Conservation (phyloP, 2,113 vertebrate species). For the Pygathrix nemaeus region DNA sequence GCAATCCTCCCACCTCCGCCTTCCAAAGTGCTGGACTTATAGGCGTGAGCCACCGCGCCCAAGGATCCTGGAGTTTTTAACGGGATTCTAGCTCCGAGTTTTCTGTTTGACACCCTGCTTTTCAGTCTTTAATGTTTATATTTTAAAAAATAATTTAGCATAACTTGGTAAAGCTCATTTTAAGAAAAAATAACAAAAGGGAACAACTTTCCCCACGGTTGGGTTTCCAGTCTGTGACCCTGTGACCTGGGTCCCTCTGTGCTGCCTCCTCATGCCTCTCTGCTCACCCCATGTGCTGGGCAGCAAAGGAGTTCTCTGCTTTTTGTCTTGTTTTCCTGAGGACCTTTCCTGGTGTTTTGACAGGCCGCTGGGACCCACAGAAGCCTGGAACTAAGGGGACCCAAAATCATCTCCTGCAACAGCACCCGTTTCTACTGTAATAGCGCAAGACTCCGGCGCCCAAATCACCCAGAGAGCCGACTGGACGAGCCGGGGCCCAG, state of each 20-base stretch:
- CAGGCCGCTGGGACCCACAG: background rate
- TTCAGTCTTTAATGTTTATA: background rate
- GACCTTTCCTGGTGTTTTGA: background rate
- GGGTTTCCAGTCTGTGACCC: background rate
- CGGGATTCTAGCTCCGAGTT: background rate
- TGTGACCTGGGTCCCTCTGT: background rate
- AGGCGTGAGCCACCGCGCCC: background rate
- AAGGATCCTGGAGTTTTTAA: background rate
- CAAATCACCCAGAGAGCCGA: too few species aligned
- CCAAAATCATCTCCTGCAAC: background rate
- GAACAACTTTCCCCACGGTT: background rate
- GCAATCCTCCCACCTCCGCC: background rate
- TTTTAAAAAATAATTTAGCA: background rate
- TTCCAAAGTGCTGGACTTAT: background rate
- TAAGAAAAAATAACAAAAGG: background rate
- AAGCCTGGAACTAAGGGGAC: background rate
- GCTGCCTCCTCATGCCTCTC: background rate
- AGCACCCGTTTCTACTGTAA: too few species aligned
- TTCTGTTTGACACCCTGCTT: background rate
- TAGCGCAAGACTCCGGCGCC: background rate
- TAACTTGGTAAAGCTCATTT: background rate
- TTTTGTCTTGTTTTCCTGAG: background rate
- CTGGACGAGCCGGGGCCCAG: background rate
- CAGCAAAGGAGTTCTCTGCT: background rate
- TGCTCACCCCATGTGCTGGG: background rate